Conservation (phyloP, 2,888 invertebrate species). For the Steinernema hermaphroditum region DNA sequence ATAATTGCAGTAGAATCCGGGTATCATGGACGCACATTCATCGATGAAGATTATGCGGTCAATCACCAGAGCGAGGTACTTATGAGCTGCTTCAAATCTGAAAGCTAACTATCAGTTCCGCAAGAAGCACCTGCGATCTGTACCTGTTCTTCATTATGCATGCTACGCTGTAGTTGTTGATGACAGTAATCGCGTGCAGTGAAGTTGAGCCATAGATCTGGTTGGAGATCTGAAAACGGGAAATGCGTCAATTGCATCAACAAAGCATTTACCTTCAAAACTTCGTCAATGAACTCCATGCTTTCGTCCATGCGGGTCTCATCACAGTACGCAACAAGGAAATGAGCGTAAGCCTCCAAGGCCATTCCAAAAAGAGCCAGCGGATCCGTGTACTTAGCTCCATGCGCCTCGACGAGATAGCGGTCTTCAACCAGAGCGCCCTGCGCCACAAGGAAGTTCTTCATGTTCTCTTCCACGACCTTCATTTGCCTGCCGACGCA, state of each 20-base stretch:
- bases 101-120: too few species aligned
- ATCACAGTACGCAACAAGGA: constrained; percentile 63
- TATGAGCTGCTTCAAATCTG: constrained; percentile 75
- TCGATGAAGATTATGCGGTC: constrained; percentile 69
- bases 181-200: constrained; percentile 78
- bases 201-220: constrained; percentile 75
- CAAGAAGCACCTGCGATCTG: too few species aligned
- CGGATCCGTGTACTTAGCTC: constrained; percentile 71
- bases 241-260: neutral
- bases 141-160: constrained; percentile 59
- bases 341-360: constrained; percentile 77
- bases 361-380: constrained; percentile 78
- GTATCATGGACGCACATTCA: constrained; percentile 70
- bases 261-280: constrained; percentile 71
- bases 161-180: constrained; percentile 74
- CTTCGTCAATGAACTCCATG: constrained; percentile 73
- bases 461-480: constrained; percentile 61
- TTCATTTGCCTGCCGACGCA: constrained; percentile 51
- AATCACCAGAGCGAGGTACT: constrained; percentile 76
- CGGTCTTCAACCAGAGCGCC: constrained; percentile 54
- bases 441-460: constrained; percentile 54
- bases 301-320: constrained; percentile 70
- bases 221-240: constrained; percentile 72
- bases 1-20: constrained; percentile 76
- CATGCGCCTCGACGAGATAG: constrained; percentile 47